phyloP scores from a whole-genome alignment of 2,888 invertebrate genomes.

The Tinea semifulvella region DNA sequence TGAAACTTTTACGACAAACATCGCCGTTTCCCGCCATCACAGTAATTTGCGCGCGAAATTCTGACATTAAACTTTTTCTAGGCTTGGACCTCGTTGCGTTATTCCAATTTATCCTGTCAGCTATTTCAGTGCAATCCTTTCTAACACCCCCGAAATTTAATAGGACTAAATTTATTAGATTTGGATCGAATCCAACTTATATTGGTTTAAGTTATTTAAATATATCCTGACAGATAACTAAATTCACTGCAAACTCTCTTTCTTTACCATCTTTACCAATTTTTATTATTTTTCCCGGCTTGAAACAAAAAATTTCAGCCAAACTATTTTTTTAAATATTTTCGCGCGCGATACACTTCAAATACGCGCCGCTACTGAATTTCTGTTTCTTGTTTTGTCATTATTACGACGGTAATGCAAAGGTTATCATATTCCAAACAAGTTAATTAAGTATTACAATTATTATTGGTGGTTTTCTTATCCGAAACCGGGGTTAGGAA shows the following conservation, averaged over 20 bases:
- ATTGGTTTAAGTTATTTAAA: no score
- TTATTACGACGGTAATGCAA: slow-evolving; percentile 16
- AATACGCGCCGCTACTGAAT: slow-evolving; percentile 20
- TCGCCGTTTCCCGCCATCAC: slow-evolving; percentile 36
- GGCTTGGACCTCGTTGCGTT: not conserved
- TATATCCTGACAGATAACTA: no score
- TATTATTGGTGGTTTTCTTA: not conserved
- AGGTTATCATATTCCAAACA: slow-evolving; percentile 24
- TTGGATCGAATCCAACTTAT: no score
- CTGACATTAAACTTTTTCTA: slow-evolving; percentile 32
- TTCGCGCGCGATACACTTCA: slow-evolving; percentile 1
- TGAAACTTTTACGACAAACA: slow-evolving; percentile 36
- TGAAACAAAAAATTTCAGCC: no score
- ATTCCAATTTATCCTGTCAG: no score
- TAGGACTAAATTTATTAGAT: no score
- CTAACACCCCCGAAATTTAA: no score
- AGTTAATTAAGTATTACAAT: not conserved
- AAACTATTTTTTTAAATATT: slow-evolving; percentile 4
- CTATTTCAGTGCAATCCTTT: no score
- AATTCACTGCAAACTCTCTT: no score
- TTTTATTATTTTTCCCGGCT: no score
- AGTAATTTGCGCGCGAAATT: slow-evolving; percentile 41
- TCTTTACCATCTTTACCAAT: no score
- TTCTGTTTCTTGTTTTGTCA: not conserved
- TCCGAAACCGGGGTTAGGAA: slow-evolving; percentile 8